phyloP scores from a whole-genome alignment of 2,113 vertebrate species.

The Junco hyemalis region DNA sequence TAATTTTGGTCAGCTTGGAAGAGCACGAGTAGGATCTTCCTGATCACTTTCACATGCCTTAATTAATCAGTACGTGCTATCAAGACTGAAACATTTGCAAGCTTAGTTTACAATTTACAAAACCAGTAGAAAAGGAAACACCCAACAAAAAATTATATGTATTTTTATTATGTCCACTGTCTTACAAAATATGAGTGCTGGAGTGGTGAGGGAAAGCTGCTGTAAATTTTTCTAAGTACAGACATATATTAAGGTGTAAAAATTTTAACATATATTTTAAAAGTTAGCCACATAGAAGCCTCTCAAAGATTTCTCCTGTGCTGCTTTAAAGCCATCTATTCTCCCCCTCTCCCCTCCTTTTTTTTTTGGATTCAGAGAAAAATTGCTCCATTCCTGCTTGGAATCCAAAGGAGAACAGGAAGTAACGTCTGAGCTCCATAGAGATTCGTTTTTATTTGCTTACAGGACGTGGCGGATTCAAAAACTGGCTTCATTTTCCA shows the following conservation, averaged over 20 bases:
- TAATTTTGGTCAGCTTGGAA: not conserved
- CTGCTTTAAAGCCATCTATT: not conserved
- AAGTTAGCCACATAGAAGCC: not conserved
- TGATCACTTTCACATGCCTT: not conserved
- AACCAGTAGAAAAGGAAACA: not conserved
- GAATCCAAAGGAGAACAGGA: constrained; percentile 80
- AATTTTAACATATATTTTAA: not conserved
- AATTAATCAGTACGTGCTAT: not conserved
- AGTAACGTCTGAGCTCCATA: constrained; percentile 75
- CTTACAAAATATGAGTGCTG: not conserved
- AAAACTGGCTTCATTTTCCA: constrained; percentile 81
- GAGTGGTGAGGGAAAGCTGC: rapidly evolving
- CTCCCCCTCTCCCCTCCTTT: not conserved
- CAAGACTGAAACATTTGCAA: not conserved
- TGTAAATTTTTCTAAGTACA: not conserved
- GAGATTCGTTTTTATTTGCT: constrained; percentile 81
- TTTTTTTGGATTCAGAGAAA: constrained; percentile 58
- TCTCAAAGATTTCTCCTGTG: not conserved
- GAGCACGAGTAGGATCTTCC: not conserved
- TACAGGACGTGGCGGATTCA: constrained; percentile 77
- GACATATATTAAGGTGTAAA: not conserved
- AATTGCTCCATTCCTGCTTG: constrained; percentile 68
- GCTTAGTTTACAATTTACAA: not conserved
- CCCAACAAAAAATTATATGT: not conserved
- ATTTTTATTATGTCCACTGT: not conserved